These are phyloP conservation scores for Geopemphigus sp. DNA, from an alignment of 1,140 invertebrate genomes.

Conservation along the genomic window DNA sequence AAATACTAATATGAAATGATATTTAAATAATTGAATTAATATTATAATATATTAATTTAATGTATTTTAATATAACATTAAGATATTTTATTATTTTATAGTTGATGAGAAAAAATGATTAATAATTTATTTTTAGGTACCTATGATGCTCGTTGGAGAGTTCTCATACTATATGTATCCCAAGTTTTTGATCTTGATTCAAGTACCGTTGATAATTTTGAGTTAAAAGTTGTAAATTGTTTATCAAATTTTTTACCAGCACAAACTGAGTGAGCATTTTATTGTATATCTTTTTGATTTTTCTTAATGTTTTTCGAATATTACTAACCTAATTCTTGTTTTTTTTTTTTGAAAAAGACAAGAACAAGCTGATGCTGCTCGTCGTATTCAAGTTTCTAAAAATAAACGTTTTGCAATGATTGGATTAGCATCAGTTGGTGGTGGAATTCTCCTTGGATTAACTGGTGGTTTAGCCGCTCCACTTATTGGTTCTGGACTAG, in stretches of 20 bases:
- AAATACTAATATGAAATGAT: neutral
- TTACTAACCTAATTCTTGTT: neutral
- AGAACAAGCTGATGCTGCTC: conserved; percentile 58
- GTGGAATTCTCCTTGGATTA: conserved; percentile 66
- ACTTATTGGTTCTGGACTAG: conserved; percentile 66
- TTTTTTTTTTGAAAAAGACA: conserved; percentile 53
- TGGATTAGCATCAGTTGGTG: conserved; percentile 65
- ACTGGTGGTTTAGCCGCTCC: conserved; percentile 69
- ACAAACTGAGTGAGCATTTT: conserved; percentile 55
- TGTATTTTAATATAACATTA: too few relatives aligned
- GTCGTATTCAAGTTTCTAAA: conserved; percentile 60
- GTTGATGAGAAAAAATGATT: too few relatives aligned
- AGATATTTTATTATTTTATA: too few relatives aligned
- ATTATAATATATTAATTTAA: too few relatives aligned
- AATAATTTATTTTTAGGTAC: conserved; percentile 58
- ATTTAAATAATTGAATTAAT: neutral
- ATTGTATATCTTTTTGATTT: neutral
- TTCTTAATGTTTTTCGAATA: neutral
- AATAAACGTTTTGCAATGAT: conserved; percentile 66
- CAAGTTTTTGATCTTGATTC: conserved; percentile 60
- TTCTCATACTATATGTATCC: conserved; percentile 62
- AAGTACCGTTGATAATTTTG: conserved; percentile 60
- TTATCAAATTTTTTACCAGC: conserved; percentile 55
- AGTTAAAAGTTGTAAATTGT: conserved; percentile 57
- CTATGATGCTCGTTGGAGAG: conserved; percentile 67